Base-by-base conservation (phyloP, 2,113 vertebrate species). In the Caretta caretta region DNA sequence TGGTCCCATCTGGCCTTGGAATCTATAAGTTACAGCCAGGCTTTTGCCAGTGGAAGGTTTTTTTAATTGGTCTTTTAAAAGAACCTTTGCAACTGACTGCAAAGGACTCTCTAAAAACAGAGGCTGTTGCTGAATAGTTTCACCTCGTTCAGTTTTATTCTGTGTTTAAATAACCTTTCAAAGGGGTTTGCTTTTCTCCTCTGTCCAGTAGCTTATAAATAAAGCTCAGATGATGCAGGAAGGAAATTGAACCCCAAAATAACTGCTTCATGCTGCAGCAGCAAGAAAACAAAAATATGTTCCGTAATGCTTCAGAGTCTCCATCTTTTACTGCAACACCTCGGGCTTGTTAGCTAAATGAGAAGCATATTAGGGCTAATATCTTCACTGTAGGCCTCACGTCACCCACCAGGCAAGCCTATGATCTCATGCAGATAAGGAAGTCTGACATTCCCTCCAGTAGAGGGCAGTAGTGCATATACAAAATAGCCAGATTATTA, bases 181-280 rank as follows among this genome's bases (percentile, higher is more conserved):
- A 56, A 80, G 27, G 11, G 29, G 49, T 35, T 95, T 93, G 90
- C 46, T 65, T 50, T 75, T 75, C n/a, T 24, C 4, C 22, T 75
- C 50, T 89, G 85, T 65, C 38, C 1, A 0, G 0, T 51, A 80
- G 35, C 46, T 84, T 88, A 1, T 0, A 88, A 20, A 51, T 69
- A 83, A 86, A 97, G 84, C 25, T 76, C 62, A 14, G 16, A 24
- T 81, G 56, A 31, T 1, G 0, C 1, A 2, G 20, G n/a, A 89
- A 84, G 83, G 25, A 90, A 3, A 49, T 1, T 0, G 5, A n/a
- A 4, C 1, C 25, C 59, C 78, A 90, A 72, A 86, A 38, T 3
- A 92, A 65, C 72, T 42, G 19, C 72, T 75, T 75, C n/a, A 75
- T 25, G 79, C 48, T 50, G 51, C 76, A 84, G 54, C 69, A 84